Percentiles rank a stretch among this genome's conserved stretches.
Evolutionary conservation across 1,140 invertebrate genomes (phyloP).

Genomic region (Dendrolimus punctatus): DNA sequence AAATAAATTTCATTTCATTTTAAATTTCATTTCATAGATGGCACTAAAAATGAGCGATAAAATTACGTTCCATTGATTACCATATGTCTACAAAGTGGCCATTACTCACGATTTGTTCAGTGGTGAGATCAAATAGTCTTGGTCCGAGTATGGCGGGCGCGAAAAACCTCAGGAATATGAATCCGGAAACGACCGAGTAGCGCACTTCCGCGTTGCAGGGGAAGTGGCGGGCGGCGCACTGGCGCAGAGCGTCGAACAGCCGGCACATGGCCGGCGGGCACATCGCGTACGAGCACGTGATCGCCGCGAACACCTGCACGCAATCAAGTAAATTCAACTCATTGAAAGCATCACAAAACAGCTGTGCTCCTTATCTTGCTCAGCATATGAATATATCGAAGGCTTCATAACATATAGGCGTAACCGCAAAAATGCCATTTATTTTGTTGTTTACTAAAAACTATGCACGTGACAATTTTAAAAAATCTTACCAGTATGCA

Average conservation of each 20-base stretch:
- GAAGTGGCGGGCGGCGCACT: conserved; percentile 87
- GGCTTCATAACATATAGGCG: too few relatives aligned
- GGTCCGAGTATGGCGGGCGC: conserved; percentile 95
- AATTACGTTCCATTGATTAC: too few relatives aligned
- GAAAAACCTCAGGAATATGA: conserved; percentile 96
- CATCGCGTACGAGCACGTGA: conserved; percentile 86
- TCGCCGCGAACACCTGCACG: conserved; percentile 79
- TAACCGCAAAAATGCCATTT: too few relatives aligned
- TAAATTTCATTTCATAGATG: too few relatives aligned
- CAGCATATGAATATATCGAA: too few relatives aligned
- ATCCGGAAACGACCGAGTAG: conserved; percentile 94
- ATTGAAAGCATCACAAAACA: too few relatives aligned
- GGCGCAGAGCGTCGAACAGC: conserved; percentile 89
- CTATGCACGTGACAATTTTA: too few relatives aligned
- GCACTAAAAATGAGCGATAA: too few relatives aligned
- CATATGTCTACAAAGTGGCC: not conserved
- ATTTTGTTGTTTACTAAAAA: too few relatives aligned
- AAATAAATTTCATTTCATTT: too few relatives aligned
- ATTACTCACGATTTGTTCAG: conserved; percentile 85
- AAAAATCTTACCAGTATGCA: too few relatives aligned
- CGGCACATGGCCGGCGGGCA: conserved; percentile 92
- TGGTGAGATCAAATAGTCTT: conserved; percentile 90
- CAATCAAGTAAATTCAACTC: not conserved
- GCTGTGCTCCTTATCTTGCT: too few relatives aligned
- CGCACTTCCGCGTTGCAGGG: conserved; percentile 89